A percentile compares a stretch with the other conserved stretches of the same genome.
These are phyloP conservation scores for Phragmatobia fuliginosa DNA, from an alignment of 2,888 invertebrate species.

Conservation along the genomic window DNA sequence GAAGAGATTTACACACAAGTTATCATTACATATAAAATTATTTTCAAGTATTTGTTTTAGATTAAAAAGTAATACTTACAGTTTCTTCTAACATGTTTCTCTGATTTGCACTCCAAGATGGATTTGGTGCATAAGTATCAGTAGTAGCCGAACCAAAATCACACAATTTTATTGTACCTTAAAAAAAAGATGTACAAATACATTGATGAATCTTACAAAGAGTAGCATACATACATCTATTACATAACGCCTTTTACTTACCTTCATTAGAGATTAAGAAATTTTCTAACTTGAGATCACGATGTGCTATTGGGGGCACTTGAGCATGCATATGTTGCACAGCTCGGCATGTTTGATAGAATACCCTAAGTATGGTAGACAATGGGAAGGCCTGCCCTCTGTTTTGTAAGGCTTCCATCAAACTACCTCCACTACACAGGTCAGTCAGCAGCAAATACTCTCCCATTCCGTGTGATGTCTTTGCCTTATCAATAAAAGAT, in stretches of 20 bases:
- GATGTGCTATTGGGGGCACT: constrained; percentile 95
- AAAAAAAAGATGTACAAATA: constrained; percentile 24
- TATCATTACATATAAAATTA: not conserved
- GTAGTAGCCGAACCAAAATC: constrained; percentile 99
- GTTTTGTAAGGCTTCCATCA: constrained; percentile 89
- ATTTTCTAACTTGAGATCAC: constrained; percentile 99
- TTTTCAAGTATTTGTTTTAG: not conserved
- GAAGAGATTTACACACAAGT: not conserved
- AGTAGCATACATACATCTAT: not conserved
- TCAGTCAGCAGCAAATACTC: constrained; percentile 98
- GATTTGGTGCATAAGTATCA: constrained; percentile 93
- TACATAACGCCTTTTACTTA: constrained; percentile 50
- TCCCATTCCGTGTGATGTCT: constrained; percentile 92
- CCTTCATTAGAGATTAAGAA: constrained; percentile 95
- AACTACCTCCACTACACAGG: constrained; percentile 94
- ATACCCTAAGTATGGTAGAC: constrained; percentile 92
- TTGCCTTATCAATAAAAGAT: constrained; percentile 91
- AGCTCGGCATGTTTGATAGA: constrained; percentile 96
- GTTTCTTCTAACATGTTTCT: constrained; percentile 97
- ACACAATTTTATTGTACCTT: constrained; percentile 94
- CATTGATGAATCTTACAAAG: not conserved
- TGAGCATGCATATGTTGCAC: constrained; percentile 98
- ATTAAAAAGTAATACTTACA: constrained; percentile 81
- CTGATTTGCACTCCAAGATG: constrained; percentile 97
- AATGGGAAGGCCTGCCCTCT: constrained; percentile 88